Evolutionary conservation across 2,888 invertebrate species (phyloP), one percentile per base, ranked within the genome.

Genomic region (Scaptomyza cyrtandrae): DNA sequence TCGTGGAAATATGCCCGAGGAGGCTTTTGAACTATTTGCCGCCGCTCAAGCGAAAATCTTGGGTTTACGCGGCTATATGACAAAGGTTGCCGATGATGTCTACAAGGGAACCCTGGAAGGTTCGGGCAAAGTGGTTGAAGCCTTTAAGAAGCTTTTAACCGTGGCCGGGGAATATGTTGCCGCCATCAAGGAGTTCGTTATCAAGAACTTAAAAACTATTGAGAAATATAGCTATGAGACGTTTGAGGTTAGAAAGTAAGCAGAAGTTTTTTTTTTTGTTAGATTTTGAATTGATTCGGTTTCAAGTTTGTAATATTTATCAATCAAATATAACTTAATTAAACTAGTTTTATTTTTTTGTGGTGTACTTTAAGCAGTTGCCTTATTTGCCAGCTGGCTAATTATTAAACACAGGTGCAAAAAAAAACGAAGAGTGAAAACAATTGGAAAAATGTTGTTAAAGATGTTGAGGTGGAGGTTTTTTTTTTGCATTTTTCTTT

Each of bases 341-440:
- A n/a, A 3, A 35, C 35, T 13, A 35, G 13, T 13, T 14, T 29
- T 10, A 10, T 49, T 33, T 7, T 48, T 14, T 1, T 4, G 13
- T 41, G 71, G 52, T 66, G 71, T 53, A 61, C 10, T 24, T 10
- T 24, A 1, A 5, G 39, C 33, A 35, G 35, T 46, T 41, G 35
- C 2, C 6, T 39, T 33, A 29, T 13, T 41, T 19, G 37, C 6
- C 31, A 52, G 53, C 39, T 44, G 55, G 43, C 31, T 41, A 45
- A 67, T 35, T 50, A 41, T 10, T 9, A 48, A 53, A 54, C 7
- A 19, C 49, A 57, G 29, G 31, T 67, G 56, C 10, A 19, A 56
- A 41, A 27, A 31, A 35, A 33, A 56, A 46, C 6, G 6, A 14
- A 9, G 14, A 33, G 33, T 16, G 13, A 24, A 49, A 56, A 54